Conservation (phyloP, 2,888 invertebrate genomes). For the Oscheius onirici region DNA sequence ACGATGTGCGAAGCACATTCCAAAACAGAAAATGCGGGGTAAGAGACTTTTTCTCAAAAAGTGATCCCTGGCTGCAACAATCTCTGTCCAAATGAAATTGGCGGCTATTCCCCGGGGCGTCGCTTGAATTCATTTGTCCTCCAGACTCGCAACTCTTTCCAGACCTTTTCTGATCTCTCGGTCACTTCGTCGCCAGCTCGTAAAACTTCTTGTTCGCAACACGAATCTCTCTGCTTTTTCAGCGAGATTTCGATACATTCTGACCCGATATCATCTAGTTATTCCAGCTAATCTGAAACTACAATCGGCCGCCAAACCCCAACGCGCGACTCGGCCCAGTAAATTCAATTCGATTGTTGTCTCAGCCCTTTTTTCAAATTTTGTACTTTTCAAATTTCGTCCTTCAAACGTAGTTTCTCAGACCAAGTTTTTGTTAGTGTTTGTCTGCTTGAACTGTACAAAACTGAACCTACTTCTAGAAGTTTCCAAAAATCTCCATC, state of each 20-base stretch:
- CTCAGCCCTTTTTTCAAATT: no score
- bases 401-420: no score
- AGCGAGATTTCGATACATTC: no score
- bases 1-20: conserved; percentile 26
- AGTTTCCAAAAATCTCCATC: no score
- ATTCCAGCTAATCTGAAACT: conserved; percentile 4
- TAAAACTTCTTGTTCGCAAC: background rate
- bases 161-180: background rate
- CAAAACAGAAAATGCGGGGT: conserved; percentile 16
- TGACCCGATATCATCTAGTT: conserved; percentile 5
- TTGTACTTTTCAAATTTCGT: no score
- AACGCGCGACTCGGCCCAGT: no score
- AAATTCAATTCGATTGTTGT: no score
- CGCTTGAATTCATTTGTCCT: conserved; percentile 30
- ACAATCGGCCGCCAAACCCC: no score
- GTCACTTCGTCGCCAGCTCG: background rate
- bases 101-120: conserved; percentile 23
- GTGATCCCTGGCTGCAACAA: background rate
- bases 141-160: conserved; percentile 1
- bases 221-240: no score
- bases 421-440: no score
- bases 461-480: no score
- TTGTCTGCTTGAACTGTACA: no score
- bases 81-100: conserved; percentile 26
- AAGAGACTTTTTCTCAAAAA: background rate